Percentiles rank a stretch among this genome's conserved stretches.
Evolutionary conservation across 2,113 vertebrate genomes (phyloP).

Genomic region (Globicephala melas): DNA sequence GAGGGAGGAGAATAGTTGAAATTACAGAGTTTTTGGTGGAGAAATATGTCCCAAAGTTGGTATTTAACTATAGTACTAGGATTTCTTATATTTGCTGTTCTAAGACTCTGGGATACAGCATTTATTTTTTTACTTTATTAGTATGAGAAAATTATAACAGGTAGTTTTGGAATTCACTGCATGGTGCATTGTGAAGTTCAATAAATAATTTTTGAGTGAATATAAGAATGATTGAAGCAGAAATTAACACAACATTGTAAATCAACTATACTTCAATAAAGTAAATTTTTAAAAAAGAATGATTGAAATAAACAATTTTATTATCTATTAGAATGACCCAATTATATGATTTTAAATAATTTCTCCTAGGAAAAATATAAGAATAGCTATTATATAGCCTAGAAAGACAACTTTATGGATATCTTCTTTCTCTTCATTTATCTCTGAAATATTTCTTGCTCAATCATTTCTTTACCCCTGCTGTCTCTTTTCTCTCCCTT

Average conservation of each 20-base stretch:
- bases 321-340: neutral
- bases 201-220: neutral
- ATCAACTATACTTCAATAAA: no score
- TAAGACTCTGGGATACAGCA: neutral
- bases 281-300: no score
- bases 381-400: neutral
- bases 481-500: neutral
- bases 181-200: neutral
- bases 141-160: neutral
- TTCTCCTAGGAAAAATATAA: neutral
- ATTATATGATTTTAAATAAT: neutral
- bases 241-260: no score
- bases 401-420: neutral
- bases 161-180: neutral
- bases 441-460: neutral
- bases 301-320: neutral
- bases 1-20: neutral
- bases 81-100: conserved; percentile 27
- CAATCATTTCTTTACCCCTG: neutral
- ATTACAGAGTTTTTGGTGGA: neutral
- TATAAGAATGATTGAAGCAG: neutral
- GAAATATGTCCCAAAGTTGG: neutral
- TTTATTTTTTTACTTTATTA: neutral
- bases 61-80: neutral
- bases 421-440: neutral